These are phyloP conservation scores for Cordilura impudica DNA, from an alignment of 2,888 invertebrate species.

Conservation along the genomic window DNA sequence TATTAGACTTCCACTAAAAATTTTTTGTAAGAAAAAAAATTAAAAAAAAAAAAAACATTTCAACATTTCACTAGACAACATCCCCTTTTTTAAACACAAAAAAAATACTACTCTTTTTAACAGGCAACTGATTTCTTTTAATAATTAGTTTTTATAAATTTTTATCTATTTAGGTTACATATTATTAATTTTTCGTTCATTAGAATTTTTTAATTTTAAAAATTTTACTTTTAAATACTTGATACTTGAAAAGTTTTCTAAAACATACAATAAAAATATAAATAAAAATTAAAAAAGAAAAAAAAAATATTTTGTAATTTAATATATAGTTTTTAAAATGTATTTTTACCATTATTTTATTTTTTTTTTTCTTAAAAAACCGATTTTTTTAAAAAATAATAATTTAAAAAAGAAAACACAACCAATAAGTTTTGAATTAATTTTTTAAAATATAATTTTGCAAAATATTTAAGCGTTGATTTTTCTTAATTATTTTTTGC, in stretches of 20 bases:
- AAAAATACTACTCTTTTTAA: constrained; percentile 13
- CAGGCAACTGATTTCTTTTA: constrained; percentile 22
- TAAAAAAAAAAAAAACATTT: constrained; percentile 17
- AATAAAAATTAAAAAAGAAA: background rate
- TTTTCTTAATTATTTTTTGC: constrained; percentile 32
- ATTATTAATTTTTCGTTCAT: constrained; percentile 1
- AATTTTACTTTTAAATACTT: constrained; percentile 17
- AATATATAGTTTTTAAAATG: constrained; percentile 13
- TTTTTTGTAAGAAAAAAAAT: background rate
- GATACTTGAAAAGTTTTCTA: constrained; percentile 19
- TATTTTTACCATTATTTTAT: constrained; percentile 7
- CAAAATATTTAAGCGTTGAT: constrained; percentile 28
- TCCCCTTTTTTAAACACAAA: background rate
- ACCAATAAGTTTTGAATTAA: constrained; percentile 2
- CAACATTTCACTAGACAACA: background rate
- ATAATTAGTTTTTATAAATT: constrained; percentile 17
- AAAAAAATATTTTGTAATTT: constrained; percentile 15
- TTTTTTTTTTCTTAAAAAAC: constrained; percentile 7
- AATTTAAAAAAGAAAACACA: too few relatives aligned
- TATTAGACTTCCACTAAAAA: background rate
- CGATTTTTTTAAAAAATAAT: background rate
- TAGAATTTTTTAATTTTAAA: constrained; percentile 10
- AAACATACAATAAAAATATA: background rate
- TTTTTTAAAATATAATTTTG: constrained; percentile 15
- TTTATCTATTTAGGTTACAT: constrained; percentile 21